A percentile compares a stretch with the other conserved stretches of the same genome.
Evolutionary conservation across 2,888 invertebrate genomes (phyloP).

Genomic region (Automeris io): DNA sequence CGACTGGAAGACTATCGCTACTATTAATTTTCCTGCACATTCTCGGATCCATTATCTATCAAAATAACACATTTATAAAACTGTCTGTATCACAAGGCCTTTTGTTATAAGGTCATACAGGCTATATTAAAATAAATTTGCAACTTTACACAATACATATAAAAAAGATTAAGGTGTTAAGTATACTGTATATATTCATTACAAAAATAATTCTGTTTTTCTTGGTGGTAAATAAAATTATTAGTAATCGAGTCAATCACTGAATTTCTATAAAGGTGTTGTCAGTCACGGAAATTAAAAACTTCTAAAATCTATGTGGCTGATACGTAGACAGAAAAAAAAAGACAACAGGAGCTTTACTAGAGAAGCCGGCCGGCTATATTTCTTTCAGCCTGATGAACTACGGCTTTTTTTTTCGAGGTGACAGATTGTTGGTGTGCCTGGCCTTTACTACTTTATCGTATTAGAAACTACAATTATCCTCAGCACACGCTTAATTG

Average conservation of each 20-base stretch:
- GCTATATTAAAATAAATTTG: slow-evolving; percentile 38
- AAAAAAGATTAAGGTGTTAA: slow-evolving; percentile 36
- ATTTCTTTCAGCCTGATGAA: too few species aligned
- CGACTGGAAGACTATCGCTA: slow-evolving; percentile 73
- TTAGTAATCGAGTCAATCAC: slow-evolving; percentile 28
- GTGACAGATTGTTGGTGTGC: too few species aligned
- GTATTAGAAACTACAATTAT: too few species aligned
- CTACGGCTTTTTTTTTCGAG: too few species aligned
- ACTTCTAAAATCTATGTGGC: too few species aligned
- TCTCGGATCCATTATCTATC: slow-evolving; percentile 77
- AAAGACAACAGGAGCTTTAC: too few species aligned
- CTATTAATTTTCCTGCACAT: slow-evolving; percentile 75
- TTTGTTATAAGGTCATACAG: slow-evolving; percentile 50
- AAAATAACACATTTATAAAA: slow-evolving; percentile 71
- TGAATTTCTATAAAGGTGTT: too few species aligned
- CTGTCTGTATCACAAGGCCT: slow-evolving; percentile 54
- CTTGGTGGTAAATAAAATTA: slow-evolving; percentile 50
- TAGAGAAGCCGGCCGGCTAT: too few species aligned
- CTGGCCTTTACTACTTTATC: too few species aligned
- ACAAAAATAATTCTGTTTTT: slow-evolving; percentile 27
- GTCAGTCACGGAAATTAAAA: too few species aligned
- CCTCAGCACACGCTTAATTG: too few species aligned
- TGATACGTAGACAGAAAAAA: too few species aligned
- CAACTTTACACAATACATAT: slow-evolving; percentile 28
- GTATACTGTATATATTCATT: slow-evolving; percentile 29